Evolutionary conservation across 1,140 invertebrate genomes (phyloP).

Genomic region (Drosophila trapezifrons): DNA sequence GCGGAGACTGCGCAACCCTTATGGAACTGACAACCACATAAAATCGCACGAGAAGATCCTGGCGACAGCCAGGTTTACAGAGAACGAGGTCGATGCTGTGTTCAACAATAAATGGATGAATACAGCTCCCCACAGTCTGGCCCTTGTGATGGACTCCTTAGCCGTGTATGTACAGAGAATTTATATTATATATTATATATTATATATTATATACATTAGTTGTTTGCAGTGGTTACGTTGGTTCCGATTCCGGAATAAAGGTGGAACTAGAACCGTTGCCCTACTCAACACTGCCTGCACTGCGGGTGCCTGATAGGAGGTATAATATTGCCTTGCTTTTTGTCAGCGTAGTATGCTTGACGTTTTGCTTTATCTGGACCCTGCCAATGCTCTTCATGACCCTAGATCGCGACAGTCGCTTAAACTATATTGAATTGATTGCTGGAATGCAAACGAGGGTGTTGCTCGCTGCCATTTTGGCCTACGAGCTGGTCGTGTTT

Average conservation of each 20-base stretch:
- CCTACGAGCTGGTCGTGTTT: slow-evolving; percentile 35
- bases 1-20: background rate
- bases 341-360: slow-evolving; percentile 4
- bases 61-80: slow-evolving; percentile 17
- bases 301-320: background rate
- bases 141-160: slow-evolving; percentile 41
- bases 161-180: slow-evolving; percentile 40
- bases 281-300: slow-evolving; percentile 25
- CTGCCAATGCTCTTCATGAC: slow-evolving; percentile 41
- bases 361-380: slow-evolving; percentile 53
- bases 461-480: slow-evolving; percentile 21
- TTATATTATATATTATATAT: too few relatives aligned
- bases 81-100: slow-evolving; percentile 11
- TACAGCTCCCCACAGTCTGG: slow-evolving; percentile 43
- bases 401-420: background rate
- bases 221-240: slow-evolving; percentile 33
- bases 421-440: slow-evolving; percentile 47
- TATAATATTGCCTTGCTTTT: background rate
- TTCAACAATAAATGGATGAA: slow-evolving; percentile 35
- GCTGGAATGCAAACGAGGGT: slow-evolving; percentile 40
- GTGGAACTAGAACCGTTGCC: slow-evolving; percentile 39
- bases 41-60: slow-evolving; percentile 28
- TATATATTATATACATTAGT: too few relatives aligned
- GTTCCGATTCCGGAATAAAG: slow-evolving; percentile 19
- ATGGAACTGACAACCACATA: background rate